Base-by-base conservation (phyloP, 2,113 vertebrate species). In the Rhinichthys klamathensis region DNA sequence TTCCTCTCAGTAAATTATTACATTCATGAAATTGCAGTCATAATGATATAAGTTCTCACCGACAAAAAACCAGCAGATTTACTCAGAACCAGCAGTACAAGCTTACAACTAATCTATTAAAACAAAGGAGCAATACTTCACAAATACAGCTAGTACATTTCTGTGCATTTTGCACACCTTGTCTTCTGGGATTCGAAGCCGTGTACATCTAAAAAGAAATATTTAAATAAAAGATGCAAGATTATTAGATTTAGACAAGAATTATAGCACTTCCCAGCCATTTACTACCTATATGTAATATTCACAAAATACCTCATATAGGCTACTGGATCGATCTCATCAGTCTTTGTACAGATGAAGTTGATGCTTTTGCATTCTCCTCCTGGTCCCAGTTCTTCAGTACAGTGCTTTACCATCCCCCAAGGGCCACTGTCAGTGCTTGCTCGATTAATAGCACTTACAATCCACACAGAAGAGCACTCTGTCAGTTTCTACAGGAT, bases 341-440 rank as follows among this genome's bases (percentile, higher is more conserved):
- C 76, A 25, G 11, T 79, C 23, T 41, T 79, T 5, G 76, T 79
- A 41, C 76, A 79, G 51, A 79, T 79, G 21, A 79, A 60, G 21
- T 60, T 58, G 21, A 79, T 79, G 32, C 3, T n/a, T 79, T 79
- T 79, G 54, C 76, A 79, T 15, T 79, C 21, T 79, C 76, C 76
- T 25, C 76, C 76, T 15, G 54, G 76, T 60, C 76, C 76, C 51
- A 79, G 12, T 5, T 79, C 76, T 60, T 79, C 11, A n/a, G 25
- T 16, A 13, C 76, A 79, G 56, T 79, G 35, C 0, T 79, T 13
- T 25, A 79, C 25, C 16, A 79, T 79, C 3, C 54, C 56, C 76
- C 56, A 79, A 6, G 76, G 32, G 5, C 10, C 35, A 16, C 1
- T 61, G 13, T 41, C 13, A 41, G 21, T 25, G 30, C 41, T 3